Evolutionary conservation across 2,888 invertebrate genomes (phyloP).

Genomic region (Netelia fuscicornis): DNA sequence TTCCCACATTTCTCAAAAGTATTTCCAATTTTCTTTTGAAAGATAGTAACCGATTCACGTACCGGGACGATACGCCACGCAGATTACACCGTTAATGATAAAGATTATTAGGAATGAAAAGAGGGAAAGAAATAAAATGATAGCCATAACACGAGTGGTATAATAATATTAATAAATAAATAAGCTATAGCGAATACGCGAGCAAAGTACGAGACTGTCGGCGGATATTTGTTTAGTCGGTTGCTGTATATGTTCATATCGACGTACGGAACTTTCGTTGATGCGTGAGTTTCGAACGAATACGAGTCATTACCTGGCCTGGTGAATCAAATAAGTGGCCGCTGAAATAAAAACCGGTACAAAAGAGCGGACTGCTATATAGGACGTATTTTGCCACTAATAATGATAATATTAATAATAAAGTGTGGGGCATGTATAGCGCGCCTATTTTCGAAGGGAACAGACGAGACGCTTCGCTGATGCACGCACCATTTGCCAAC

Average conservation of each 20-base stretch:
- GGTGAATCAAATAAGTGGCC: slow-evolving; percentile 77
- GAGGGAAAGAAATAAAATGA: background rate
- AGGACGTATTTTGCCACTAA: background rate
- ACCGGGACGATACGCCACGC: too few species aligned
- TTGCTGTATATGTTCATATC: slow-evolving; percentile 43
- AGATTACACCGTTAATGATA: background rate
- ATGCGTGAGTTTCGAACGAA: slow-evolving; percentile 73
- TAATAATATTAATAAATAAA: slow-evolving; percentile 26
- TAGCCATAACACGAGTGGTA: background rate
- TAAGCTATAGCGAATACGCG: background rate
- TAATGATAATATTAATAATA: slow-evolving; percentile 45
- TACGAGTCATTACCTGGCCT: slow-evolving; percentile 76
- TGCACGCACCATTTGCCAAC: slow-evolving; percentile 80
- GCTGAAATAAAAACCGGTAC: slow-evolving; percentile 68
- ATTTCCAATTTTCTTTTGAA: background rate
- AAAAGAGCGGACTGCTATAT: slow-evolving; percentile 49
- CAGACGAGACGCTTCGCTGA: slow-evolving; percentile 75
- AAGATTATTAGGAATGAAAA: background rate
- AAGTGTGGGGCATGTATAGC: slow-evolving; percentile 46
- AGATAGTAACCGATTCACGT: background rate
- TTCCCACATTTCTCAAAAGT: background rate
- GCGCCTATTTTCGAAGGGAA: slow-evolving; percentile 69
- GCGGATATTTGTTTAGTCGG: slow-evolving; percentile 41
- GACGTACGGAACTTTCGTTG: slow-evolving; percentile 63
- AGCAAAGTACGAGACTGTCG: slow-evolving; percentile 43